Evolutionary conservation across 2,888 invertebrate genomes (phyloP).

Genomic region (Lepetodrilus schrolli): DNA sequence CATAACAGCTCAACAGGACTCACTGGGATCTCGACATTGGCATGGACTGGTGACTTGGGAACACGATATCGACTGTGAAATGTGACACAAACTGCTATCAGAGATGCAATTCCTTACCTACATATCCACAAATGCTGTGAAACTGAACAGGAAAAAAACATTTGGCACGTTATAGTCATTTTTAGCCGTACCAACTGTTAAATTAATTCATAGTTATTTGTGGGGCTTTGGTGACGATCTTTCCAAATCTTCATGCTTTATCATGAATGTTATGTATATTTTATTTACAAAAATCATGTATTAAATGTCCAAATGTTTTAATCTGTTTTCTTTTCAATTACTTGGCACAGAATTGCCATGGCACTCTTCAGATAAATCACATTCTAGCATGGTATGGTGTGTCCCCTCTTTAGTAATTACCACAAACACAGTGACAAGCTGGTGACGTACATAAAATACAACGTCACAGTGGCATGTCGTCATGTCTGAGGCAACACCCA

Average conservation of each 20-base stretch:
- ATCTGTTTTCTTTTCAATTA: not conserved
- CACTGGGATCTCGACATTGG: not conserved
- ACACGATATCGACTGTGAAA: not conserved
- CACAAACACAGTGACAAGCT: too few species aligned
- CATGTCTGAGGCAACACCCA: too few species aligned
- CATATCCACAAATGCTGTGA: constrained; percentile 20
- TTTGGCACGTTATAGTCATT: not conserved
- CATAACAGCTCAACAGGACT: constrained; percentile 45
- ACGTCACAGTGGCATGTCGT: too few species aligned
- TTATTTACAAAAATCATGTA: constrained; percentile 28
- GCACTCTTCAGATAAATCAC: too few species aligned
- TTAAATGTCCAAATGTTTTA: constrained; percentile 22
- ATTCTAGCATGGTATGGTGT: too few species aligned
- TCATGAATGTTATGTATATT: constrained; percentile 29
- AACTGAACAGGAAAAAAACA: not conserved
- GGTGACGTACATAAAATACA: too few species aligned
- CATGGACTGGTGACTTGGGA: not conserved
- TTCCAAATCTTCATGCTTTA: constrained; percentile 27
- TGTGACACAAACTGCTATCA: constrained; percentile 7
- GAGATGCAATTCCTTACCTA: constrained; percentile 28
- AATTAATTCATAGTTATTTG: constrained; percentile 13
- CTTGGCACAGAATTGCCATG: too few species aligned
- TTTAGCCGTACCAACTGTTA: constrained; percentile 5
- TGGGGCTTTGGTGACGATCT: constrained; percentile 20
- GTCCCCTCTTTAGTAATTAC: too few species aligned